Percentiles rank a stretch among this genome's conserved stretches.
Evolutionary conservation across 2,888 invertebrate genomes (phyloP).

Genomic region (Sphaerophoria taeniata): DNA sequence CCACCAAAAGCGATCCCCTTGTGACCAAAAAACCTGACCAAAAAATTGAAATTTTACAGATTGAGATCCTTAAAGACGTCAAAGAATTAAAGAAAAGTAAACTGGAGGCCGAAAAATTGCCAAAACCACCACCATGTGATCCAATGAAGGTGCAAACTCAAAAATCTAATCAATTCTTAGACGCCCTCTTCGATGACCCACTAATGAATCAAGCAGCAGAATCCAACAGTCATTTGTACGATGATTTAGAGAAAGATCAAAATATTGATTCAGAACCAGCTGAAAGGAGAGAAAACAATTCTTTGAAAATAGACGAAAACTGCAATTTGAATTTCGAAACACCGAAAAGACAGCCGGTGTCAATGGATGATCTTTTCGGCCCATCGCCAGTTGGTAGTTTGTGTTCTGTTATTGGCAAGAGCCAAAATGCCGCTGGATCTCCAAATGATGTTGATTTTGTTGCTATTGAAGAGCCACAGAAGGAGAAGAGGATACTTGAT

Average conservation of each 20-base stretch:
- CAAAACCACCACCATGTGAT: background rate
- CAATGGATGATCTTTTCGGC: conserved; percentile 42
- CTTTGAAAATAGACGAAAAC: conserved; percentile 30
- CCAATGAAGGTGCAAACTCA: background rate
- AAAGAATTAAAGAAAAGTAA: conserved; percentile 43
- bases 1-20: background rate
- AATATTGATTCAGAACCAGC: background rate
- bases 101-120: background rate
- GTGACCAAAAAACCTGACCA: background rate
- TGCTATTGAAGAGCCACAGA: background rate
- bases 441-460: conserved; percentile 22
- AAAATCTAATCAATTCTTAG: conserved; percentile 49
- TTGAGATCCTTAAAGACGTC: conserved; percentile 51
- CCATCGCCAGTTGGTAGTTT: conserved; percentile 21
- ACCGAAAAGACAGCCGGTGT: background rate
- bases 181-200: conserved; percentile 60
- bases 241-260: background rate
- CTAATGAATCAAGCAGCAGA: conserved; percentile 5
- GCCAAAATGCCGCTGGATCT: conserved; percentile 9
- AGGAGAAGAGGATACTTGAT: background rate
- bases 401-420: background rate
- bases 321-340: conserved; percentile 26
- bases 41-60: conserved; percentile 29
- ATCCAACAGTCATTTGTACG: conserved; percentile 6
- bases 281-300: background rate